Percentiles rank a stretch among this genome's conserved stretches.
These are phyloP conservation scores for Brachionus asplanchnoidis DNA, from an alignment of 1,140 invertebrate genomes.

Conservation along the genomic window DNA sequence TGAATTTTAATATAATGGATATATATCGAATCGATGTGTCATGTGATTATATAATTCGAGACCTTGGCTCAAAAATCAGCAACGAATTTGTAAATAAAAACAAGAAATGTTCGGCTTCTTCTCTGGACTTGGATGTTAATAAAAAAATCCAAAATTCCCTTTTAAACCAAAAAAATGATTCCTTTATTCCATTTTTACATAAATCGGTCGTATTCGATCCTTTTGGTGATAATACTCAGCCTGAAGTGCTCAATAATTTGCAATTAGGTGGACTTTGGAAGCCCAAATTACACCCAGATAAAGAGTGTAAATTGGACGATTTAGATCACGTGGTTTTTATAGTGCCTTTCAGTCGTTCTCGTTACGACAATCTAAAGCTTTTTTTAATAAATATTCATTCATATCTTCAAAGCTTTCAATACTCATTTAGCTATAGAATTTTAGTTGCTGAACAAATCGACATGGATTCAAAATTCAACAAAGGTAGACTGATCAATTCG, in stretches of 20 bases:
- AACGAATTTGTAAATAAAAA: conserved; percentile 4
- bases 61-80: neutral
- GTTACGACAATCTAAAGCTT: conserved; percentile 28
- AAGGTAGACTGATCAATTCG: conserved; percentile 12
- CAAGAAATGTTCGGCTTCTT: conserved; percentile 28
- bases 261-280: neutral
- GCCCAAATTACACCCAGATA: neutral
- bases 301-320: neutral
- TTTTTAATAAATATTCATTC: conserved; percentile 37
- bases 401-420: neutral
- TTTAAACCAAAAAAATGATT: neutral
- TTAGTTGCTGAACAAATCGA: conserved; percentile 30
- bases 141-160: neutral
- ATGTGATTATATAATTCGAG: conserved; percentile 17
- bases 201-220: neutral
- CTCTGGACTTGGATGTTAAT: neutral
- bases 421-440: conserved; percentile 30
- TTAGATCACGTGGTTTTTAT: conserved; percentile 26
- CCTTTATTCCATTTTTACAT: neutral
- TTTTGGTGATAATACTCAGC: neutral
- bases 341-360: conserved; percentile 3
- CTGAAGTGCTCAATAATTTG: neutral
- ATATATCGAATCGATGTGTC: conserved; percentile 31
- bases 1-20: conserved; percentile 34
- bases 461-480: conserved; percentile 24